A percentile compares a stretch with the other conserved stretches of the same genome.
phyloP scores from a whole-genome alignment of 2,888 invertebrate species.

The Pollenia amentaria region DNA sequence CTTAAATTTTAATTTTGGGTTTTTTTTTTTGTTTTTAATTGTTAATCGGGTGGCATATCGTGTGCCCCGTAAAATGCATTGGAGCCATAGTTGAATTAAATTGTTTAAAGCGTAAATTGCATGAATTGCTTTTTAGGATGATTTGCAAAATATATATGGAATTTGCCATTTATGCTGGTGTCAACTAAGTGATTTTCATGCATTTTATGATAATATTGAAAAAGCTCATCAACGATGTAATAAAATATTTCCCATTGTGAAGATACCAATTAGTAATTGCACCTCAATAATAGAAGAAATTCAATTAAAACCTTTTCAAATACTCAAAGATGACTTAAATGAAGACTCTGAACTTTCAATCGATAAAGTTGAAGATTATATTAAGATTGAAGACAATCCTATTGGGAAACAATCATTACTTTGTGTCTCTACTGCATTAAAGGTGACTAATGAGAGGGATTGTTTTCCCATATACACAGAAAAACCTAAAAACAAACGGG shows the following conservation, averaged over 20 bases:
- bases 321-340: background rate
- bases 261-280: background rate
- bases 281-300: background rate
- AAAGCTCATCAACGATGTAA: conserved; percentile 67
- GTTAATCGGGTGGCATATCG: too few species aligned
- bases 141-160: conserved; percentile 6
- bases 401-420: background rate
- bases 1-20: too few species aligned
- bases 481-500: conserved; percentile 35
- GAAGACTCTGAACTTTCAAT: background rate
- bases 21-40: too few species aligned
- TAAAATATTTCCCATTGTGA: background rate
- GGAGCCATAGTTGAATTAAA: too few species aligned
- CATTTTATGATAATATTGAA: conserved; percentile 77
- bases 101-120: background rate
- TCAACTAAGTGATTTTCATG: conserved; percentile 77
- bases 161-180: conserved; percentile 79
- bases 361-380: background rate
- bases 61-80: too few species aligned
- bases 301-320: background rate
- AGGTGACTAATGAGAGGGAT: too few species aligned
- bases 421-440: background rate
- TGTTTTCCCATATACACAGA: background rate
- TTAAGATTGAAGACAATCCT: conserved; percentile 1
- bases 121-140: conserved; percentile 27